Conservation (phyloP, 2,797 vertebrate species). For the Sphenodon punctatus region DNA sequence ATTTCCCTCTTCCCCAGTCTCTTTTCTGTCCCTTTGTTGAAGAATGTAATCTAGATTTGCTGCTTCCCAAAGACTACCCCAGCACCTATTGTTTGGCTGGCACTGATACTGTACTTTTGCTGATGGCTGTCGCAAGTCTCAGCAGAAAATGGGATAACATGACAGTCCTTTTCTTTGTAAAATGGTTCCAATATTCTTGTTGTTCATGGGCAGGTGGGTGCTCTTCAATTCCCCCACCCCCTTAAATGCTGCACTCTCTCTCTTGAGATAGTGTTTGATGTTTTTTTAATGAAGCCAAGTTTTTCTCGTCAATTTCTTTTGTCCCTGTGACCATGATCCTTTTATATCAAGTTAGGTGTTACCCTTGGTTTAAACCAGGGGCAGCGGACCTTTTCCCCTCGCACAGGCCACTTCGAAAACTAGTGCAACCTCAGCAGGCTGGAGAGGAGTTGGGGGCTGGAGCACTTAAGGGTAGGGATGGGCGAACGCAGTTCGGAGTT, state of each 20-base stretch:
- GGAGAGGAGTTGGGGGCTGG: too few relatives aligned
- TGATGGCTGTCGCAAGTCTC: not conserved
- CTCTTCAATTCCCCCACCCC: not conserved
- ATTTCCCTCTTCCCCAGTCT: not conserved
- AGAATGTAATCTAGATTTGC: not conserved
- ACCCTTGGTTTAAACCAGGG: not conserved
- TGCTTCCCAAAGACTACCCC: fast-evolving
- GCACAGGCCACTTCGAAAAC: too few relatives aligned
- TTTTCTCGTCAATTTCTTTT: not conserved
- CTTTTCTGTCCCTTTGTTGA: not conserved
- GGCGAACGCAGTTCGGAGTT: too few relatives aligned
- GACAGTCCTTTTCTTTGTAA: not conserved
- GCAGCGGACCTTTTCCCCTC: not conserved
- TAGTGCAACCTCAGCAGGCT: too few relatives aligned
- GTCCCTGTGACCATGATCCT: constrained; percentile 7
- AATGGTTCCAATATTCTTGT: not conserved
- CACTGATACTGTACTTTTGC: not conserved
- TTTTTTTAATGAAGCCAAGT: not conserved
- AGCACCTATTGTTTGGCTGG: not conserved
- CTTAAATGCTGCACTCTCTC: not conserved
- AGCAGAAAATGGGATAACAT: not conserved
- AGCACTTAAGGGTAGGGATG: too few relatives aligned
- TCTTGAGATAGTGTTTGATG: not conserved
- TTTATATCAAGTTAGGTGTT: constrained; percentile 16
- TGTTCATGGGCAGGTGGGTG: not conserved